Conservation (phyloP, 2,888 invertebrate species). For the Hemithea aestivaria region DNA sequence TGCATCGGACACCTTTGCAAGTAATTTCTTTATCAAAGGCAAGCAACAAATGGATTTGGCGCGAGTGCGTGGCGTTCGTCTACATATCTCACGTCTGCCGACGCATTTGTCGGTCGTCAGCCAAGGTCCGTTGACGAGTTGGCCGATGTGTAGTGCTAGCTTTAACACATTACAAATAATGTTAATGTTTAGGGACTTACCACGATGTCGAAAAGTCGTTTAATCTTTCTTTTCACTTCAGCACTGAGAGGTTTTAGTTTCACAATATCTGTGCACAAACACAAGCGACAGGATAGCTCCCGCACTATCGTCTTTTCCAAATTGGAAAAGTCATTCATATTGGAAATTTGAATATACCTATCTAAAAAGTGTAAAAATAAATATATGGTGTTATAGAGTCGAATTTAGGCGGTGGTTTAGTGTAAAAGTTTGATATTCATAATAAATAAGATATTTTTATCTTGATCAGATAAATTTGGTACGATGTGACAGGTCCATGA, state of each 20-base stretch:
- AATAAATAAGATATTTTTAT: slow-evolving; percentile 37
- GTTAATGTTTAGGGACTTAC: too few species aligned
- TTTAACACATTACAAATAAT: too few species aligned
- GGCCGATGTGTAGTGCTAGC: too few species aligned
- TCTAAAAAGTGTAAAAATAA: slow-evolving; percentile 11
- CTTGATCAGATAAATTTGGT: slow-evolving; percentile 48
- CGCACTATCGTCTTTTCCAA: slow-evolving; percentile 70
- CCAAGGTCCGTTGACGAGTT: too few species aligned
- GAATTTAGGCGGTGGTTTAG: slow-evolving; percentile 23
- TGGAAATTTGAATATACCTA: slow-evolving; percentile 24
- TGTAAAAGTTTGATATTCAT: slow-evolving; percentile 38
- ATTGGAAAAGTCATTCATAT: slow-evolving; percentile 65
- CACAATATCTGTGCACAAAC: slow-evolving; percentile 67
- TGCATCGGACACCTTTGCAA: too few species aligned
- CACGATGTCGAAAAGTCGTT: slow-evolving; percentile 60
- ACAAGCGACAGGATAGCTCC: slow-evolving; percentile 68
- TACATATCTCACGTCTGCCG: too few species aligned
- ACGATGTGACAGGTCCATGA: slow-evolving; percentile 39
- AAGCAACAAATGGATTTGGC: too few species aligned
- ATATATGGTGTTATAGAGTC: slow-evolving; percentile 18
- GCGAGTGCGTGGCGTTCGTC: too few species aligned
- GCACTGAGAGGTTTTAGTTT: slow-evolving; percentile 66
- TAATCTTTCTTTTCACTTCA: slow-evolving; percentile 66
- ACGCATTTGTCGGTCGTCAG: too few species aligned
- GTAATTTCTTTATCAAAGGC: too few species aligned